These are phyloP conservation scores for Heteromormyrus szaboi DNA, from an alignment of 2,797 vertebrate genomes.

Conservation along the genomic window DNA sequence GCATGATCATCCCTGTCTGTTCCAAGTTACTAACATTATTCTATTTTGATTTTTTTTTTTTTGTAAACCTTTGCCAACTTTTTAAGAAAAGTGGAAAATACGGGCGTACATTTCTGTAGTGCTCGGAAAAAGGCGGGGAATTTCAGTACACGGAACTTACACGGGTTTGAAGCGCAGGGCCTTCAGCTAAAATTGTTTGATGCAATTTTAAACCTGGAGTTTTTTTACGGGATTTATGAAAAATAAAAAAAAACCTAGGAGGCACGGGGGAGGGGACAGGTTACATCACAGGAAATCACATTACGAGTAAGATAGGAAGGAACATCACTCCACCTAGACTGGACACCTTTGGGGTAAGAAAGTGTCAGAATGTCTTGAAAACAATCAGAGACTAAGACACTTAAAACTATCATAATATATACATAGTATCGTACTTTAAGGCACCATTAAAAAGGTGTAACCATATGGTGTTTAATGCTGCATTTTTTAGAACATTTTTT, in stretches of 20 bases:
- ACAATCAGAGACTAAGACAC: background rate
- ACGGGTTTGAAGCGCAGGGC: background rate
- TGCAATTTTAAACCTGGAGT: background rate
- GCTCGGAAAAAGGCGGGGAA: background rate
- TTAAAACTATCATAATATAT: background rate
- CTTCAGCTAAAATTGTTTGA: background rate
- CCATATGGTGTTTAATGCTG: background rate
- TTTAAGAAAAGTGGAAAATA: background rate
- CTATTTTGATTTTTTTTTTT: background rate
- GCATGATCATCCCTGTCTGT: background rate
- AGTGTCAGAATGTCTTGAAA: background rate
- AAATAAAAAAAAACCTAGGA: background rate
- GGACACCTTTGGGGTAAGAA: background rate
- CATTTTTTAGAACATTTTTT: background rate
- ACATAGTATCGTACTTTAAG: background rate
- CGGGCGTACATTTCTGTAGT: background rate
- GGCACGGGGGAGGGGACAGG: background rate
- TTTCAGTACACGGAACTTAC: background rate
- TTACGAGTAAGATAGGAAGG: background rate
- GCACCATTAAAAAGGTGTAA: background rate
- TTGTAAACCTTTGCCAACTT: background rate
- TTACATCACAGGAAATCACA: background rate
- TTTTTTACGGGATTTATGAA: background rate
- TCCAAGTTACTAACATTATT: background rate
- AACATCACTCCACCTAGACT: background rate